phyloP scores from a whole-genome alignment of 2,113 vertebrate species.

The Chaetops frenatus region DNA sequence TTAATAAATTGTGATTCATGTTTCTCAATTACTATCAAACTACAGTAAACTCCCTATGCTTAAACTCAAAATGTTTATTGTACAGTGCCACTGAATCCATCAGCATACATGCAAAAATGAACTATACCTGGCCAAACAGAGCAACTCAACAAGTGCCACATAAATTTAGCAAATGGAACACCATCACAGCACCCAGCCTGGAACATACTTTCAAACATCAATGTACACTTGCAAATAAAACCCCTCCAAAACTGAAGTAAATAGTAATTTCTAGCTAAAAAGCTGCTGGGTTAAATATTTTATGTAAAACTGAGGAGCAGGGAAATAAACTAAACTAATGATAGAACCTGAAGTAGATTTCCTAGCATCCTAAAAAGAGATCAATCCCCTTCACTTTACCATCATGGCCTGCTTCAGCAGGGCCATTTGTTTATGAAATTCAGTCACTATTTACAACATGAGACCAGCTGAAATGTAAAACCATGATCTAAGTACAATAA shows the following conservation, averaged over 20 bases:
- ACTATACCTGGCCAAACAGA: background rate
- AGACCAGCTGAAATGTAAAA: background rate
- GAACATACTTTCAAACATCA: background rate
- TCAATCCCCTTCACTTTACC: background rate
- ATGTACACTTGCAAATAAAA: background rate
- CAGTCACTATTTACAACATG: background rate
- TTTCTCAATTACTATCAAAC: background rate
- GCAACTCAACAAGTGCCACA: background rate
- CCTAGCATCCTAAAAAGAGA: background rate
- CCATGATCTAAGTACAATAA: constrained; percentile 5
- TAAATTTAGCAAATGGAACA: background rate
- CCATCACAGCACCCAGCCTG: background rate
- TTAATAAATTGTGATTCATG: background rate
- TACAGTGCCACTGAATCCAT: background rate
- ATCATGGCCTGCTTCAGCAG: background rate
- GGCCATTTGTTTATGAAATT: constrained; percentile 6
- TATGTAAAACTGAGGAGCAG: background rate
- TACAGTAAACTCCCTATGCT: background rate
- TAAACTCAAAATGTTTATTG: background rate
- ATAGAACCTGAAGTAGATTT: background rate
- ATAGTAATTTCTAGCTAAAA: background rate
- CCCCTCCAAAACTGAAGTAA: background rate
- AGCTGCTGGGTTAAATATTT: background rate
- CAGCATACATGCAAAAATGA: background rate
- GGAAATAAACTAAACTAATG: background rate